Conservation (phyloP, 2,113 vertebrate genomes). For the Corythornis madagascariensis region DNA sequence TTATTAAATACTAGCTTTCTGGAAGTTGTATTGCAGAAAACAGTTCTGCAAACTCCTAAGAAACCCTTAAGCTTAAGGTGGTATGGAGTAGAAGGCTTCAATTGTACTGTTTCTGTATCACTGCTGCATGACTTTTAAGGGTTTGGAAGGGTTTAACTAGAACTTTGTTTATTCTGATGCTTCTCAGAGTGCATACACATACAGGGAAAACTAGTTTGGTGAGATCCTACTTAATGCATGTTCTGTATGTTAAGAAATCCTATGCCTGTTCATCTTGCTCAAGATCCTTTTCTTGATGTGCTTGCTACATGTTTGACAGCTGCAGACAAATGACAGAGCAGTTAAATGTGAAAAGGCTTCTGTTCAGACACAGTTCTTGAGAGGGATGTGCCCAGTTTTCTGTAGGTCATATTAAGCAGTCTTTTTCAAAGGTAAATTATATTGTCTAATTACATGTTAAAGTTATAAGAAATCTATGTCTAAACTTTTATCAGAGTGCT, state of each 20-base stretch:
- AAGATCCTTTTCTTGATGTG: not conserved
- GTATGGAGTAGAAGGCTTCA: not conserved
- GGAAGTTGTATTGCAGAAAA: not conserved
- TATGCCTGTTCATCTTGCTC: not conserved
- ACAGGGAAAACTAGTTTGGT: not conserved
- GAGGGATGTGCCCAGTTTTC: not conserved
- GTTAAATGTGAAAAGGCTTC: not conserved
- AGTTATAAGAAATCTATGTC: not conserved
- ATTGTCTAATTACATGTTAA: not conserved
- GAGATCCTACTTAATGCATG: not conserved
- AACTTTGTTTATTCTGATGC: not conserved
- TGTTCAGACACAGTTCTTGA: not conserved
- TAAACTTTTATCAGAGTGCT: not conserved
- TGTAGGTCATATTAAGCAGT: fast-evolving
- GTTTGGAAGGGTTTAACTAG: not conserved
- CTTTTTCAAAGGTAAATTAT: not conserved
- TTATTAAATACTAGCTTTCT: not conserved
- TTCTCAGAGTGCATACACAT: not conserved
- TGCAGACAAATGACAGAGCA: not conserved
- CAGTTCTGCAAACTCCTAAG: not conserved
- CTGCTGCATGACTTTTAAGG: not conserved
- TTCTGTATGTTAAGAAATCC: not conserved
- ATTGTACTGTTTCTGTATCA: not conserved
- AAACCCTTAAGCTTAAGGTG: not conserved
- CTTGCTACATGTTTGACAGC: not conserved